Percentiles rank a stretch among this genome's conserved stretches.
These are phyloP conservation scores for Zootermopsis nevadensis DNA, from an alignment of 2,888 invertebrate genomes.

Conservation along the genomic window DNA sequence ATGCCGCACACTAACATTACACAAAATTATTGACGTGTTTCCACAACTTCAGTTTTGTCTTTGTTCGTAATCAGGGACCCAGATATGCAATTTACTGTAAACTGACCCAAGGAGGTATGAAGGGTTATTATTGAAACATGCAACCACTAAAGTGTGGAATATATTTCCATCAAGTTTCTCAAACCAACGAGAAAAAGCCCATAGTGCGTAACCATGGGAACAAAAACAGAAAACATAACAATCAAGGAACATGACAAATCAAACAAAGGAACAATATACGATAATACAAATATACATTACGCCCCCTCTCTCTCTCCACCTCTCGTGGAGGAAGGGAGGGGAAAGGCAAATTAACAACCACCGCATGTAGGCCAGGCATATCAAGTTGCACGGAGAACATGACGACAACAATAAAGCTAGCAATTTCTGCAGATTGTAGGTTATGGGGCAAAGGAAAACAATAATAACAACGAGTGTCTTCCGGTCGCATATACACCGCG, in stretches of 20 bases:
- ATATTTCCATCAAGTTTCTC: slow-evolving; percentile 6
- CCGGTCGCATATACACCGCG: slow-evolving; percentile 6
- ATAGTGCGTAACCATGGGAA: slow-evolving; percentile 19
- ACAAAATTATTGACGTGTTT: not conserved
- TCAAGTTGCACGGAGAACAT: slow-evolving; percentile 16
- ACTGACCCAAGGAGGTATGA: not conserved
- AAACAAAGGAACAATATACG: slow-evolving; percentile 14
- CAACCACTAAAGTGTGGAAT: slow-evolving; percentile 3
- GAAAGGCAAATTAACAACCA: slow-evolving; percentile 14
- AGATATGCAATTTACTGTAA: not conserved
- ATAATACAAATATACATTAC: slow-evolving; percentile 10
- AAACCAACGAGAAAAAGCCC: not conserved
- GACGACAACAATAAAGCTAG: slow-evolving; percentile 9
- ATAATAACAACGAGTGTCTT: slow-evolving; percentile 36
- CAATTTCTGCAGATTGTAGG: slow-evolving; percentile 36
- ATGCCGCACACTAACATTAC: not conserved
- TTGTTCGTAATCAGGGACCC: not conserved
- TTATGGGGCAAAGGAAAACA: slow-evolving; percentile 31
- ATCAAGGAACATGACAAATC: not conserved
- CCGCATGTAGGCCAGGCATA: slow-evolving; percentile 20
- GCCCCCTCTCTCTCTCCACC: not conserved
- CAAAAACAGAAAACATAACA: not conserved
- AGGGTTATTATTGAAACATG: not conserved
- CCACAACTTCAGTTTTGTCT: not conserved
- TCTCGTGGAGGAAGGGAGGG: not conserved